Conservation (phyloP, 1,140 invertebrate species). For the Dendrolimus kikuchii region DNA sequence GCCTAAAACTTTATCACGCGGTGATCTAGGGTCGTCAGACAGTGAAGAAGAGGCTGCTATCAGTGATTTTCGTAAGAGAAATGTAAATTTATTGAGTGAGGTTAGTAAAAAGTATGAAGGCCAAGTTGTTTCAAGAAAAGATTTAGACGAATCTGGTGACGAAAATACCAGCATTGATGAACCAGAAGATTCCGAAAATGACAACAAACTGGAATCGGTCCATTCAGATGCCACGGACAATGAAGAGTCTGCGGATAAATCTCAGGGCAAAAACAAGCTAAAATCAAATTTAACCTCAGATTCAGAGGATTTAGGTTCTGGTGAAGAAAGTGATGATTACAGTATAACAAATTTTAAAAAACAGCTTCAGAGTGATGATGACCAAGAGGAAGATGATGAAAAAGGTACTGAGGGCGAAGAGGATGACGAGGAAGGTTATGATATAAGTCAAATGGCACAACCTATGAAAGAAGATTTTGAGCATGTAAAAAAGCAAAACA, state of each 20-base stretch:
- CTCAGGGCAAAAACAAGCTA: constrained; percentile 1
- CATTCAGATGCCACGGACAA: constrained; percentile 1
- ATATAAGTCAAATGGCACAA: constrained; percentile 63
- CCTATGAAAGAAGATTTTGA: constrained; percentile 65
- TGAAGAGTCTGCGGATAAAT: background rate
- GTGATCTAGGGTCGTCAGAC: constrained; percentile 64
- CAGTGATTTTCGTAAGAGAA: constrained; percentile 77
- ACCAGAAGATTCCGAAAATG: constrained; percentile 8
- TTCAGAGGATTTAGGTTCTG: constrained; percentile 17
- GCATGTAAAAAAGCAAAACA: constrained; percentile 73
- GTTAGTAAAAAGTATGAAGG: constrained; percentile 82
- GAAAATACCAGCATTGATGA: constrained; percentile 9
- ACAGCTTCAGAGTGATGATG: constrained; percentile 25
- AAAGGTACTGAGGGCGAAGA: constrained; percentile 39
- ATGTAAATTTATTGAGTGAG: constrained; percentile 78
- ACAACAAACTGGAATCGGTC: background rate
- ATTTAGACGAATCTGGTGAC: constrained; percentile 33
- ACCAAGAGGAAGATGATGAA: constrained; percentile 27
- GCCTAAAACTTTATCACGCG: constrained; percentile 65
- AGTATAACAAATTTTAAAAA: constrained; percentile 39
- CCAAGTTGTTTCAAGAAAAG: constrained; percentile 73
- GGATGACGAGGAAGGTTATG: constrained; percentile 55
- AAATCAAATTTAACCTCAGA: constrained; percentile 5
- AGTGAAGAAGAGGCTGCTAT: constrained; percentile 74
- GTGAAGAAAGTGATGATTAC: constrained; percentile 45